Evolutionary conservation across 2,113 vertebrate species (phyloP).

Genomic region (Eolophus roseicapilla): DNA sequence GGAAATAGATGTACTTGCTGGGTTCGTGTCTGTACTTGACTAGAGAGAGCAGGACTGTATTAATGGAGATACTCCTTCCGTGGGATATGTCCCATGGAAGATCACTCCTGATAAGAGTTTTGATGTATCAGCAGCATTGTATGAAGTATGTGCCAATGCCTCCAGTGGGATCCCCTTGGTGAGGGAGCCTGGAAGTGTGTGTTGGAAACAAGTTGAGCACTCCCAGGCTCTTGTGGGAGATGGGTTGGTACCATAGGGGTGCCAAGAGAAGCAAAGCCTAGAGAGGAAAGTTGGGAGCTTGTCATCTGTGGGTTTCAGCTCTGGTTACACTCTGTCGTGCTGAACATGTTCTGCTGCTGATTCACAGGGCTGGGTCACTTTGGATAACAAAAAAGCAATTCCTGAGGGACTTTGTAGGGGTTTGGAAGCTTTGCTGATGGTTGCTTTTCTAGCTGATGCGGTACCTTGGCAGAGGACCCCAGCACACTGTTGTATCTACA

Average conservation of each 20-base stretch:
- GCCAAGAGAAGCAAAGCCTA: neutral
- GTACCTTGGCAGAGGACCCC: neutral
- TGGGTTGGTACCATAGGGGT: neutral
- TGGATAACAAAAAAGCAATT: neutral
- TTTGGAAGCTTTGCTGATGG: neutral
- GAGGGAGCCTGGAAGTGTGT: neutral
- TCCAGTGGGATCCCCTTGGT: neutral
- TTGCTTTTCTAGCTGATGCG: neutral
- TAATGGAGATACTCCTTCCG: neutral
- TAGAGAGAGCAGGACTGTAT: neutral
- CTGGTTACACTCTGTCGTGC: neutral
- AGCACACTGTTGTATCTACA: neutral
- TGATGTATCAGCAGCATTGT: neutral
- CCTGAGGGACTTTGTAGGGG: neutral
- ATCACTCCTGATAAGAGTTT: neutral
- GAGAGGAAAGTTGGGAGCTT: neutral
- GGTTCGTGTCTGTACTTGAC: neutral
- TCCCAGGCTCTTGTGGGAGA: neutral
- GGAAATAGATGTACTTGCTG: neutral
- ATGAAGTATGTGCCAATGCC: neutral
- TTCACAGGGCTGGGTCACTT: neutral
- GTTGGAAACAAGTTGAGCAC: neutral
- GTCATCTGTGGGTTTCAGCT: neutral
- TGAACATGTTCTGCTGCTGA: neutral
- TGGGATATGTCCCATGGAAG: neutral